phyloP scores from a whole-genome alignment of 2,888 invertebrate species.

The Agonopterix subpropinquella region DNA sequence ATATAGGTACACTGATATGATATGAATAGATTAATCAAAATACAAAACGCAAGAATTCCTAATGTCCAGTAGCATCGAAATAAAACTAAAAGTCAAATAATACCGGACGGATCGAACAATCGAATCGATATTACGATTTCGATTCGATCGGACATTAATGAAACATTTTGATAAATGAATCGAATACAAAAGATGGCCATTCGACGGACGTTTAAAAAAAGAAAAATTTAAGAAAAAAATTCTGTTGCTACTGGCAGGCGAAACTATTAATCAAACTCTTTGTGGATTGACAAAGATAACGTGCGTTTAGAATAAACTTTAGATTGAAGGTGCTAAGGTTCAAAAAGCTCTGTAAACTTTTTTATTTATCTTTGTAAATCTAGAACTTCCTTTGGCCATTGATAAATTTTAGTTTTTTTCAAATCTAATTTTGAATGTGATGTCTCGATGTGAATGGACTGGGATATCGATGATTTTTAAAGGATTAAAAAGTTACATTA shows the following conservation, averaged over 20 bases:
- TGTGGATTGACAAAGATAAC: constrained; percentile 24
- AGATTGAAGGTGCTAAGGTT: too few species aligned
- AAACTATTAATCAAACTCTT: constrained; percentile 62
- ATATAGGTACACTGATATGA: not conserved
- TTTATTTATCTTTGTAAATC: constrained; percentile 4
- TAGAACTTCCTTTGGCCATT: constrained; percentile 12
- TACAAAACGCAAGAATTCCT: not conserved
- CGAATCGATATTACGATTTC: constrained; percentile 51
- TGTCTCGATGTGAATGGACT: constrained; percentile 5
- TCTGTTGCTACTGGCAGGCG: constrained; percentile 48
- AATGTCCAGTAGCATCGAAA: constrained; percentile 23
- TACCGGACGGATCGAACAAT: constrained; percentile 32
- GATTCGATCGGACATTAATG: constrained; percentile 40
- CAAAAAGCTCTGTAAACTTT: not conserved
- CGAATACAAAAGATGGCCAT: constrained; percentile 35
- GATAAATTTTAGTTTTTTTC: constrained; percentile 13
- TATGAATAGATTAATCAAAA: not conserved
- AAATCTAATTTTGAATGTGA: not conserved
- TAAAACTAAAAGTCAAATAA: constrained; percentile 20
- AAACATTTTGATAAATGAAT: constrained; percentile 54
- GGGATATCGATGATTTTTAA: constrained; percentile 10
- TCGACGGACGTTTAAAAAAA: constrained; percentile 41
- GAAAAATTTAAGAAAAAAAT: constrained; percentile 13
- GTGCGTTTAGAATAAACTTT: too few species aligned
- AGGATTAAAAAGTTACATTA: not conserved